These are phyloP conservation scores for Merluccius polli DNA, from an alignment of 2,797 vertebrate species.

Conservation along the genomic window DNA sequence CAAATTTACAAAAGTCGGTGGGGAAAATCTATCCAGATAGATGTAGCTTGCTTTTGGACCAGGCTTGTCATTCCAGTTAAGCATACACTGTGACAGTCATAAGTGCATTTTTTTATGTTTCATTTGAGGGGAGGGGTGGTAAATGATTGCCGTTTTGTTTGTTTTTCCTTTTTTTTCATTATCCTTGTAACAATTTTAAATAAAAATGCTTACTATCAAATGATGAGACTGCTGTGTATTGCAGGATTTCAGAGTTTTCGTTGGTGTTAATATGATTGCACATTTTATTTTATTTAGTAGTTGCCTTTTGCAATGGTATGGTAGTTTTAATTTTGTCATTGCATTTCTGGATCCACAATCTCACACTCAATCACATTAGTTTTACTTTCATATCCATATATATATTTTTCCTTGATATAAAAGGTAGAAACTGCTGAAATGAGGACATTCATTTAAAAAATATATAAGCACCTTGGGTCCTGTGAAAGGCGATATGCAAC, in stretches of 20 bases:
- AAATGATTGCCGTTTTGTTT: background rate
- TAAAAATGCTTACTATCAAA: slow-evolving; percentile 32
- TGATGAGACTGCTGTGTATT: background rate
- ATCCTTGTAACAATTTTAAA: slow-evolving; percentile 49
- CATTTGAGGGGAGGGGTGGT: slow-evolving; percentile 17
- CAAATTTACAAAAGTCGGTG: slow-evolving; percentile 5
- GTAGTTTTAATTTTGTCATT: background rate
- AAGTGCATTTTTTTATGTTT: slow-evolving; percentile 38
- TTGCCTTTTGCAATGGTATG: background rate
- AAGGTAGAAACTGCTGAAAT: background rate
- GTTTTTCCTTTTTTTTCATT: slow-evolving; percentile 21
- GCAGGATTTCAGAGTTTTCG: background rate
- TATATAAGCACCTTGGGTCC: background rate
- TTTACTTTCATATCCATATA: background rate
- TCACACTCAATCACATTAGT: background rate
- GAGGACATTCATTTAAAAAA: no score
- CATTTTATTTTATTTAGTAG: background rate
- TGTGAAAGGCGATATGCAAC: background rate
- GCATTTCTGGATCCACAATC: background rate
- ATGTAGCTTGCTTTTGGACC: slow-evolving; percentile 29
- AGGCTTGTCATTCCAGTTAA: slow-evolving; percentile 46
- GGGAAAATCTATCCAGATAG: slow-evolving; percentile 9
- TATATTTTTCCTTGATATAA: background rate
- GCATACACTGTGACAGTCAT: slow-evolving; percentile 32
- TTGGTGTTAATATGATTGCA: background rate